These are phyloP conservation scores for Eupsilia transversa DNA, from an alignment of 2,888 invertebrate species.

Conservation along the genomic window DNA sequence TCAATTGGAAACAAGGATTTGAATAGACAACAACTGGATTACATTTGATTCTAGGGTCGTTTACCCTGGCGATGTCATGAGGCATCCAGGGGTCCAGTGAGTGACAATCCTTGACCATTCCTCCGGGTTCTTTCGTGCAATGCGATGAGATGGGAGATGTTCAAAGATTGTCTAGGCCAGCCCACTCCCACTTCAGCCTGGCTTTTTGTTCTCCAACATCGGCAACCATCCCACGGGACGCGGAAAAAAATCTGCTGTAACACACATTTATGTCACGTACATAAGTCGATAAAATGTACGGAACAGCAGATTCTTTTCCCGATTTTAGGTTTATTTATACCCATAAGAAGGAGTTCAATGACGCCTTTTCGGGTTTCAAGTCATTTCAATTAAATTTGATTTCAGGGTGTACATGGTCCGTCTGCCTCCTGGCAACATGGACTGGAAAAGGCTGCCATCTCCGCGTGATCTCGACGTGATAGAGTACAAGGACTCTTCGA, in stretches of 20 bases:
- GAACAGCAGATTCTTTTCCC: neutral
- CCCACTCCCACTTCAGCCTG: neutral
- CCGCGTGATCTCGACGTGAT: conserved; percentile 93
- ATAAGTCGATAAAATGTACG: neutral
- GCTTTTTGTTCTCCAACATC: neutral
- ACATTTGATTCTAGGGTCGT: conserved; percentile 14
- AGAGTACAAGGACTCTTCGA: conserved; percentile 94
- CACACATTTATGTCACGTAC: neutral
- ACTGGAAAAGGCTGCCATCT: conserved; percentile 92
- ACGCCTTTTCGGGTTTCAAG: neutral
- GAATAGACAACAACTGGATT: neutral
- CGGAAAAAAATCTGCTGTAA: neutral
- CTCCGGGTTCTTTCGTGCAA: no score
- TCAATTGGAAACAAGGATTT: neutral
- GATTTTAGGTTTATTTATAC: neutral
- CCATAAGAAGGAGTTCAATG: neutral
- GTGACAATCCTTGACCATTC: neutral
- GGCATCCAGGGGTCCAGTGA: no score
- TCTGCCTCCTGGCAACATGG: conserved; percentile 90
- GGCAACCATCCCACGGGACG: neutral
- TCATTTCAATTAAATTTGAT: no score
- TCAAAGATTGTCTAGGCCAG: neutral
- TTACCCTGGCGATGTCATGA: neutral
- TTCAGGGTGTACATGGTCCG: conserved; percentile 94
- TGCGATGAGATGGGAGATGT: no score